Percentiles rank a stretch among this genome's conserved stretches.
Conservation (phyloP, 2,113 vertebrate species). For the Lophochroa leadbeateri region DNA sequence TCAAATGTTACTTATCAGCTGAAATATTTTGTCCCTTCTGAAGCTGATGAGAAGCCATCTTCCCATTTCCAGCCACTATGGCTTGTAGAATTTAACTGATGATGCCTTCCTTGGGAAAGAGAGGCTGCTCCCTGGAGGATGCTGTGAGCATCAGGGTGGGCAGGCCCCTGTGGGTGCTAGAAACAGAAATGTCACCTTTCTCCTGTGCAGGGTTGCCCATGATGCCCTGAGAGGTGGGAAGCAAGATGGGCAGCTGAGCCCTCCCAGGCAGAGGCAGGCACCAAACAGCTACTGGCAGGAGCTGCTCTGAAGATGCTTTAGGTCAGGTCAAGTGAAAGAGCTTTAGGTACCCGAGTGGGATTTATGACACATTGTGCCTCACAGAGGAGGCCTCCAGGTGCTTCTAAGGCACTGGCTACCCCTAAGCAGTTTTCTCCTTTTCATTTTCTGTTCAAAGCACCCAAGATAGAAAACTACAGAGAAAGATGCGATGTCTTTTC, state of each 20-base stretch:
- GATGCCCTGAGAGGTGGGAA: background rate
- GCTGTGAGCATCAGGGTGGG: rapidly evolving
- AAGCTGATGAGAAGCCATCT: background rate
- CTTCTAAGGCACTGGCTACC: background rate
- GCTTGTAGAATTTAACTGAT: background rate
- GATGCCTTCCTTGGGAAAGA: background rate
- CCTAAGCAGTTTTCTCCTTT: background rate
- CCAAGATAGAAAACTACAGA: background rate
- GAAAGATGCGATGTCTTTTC: background rate
- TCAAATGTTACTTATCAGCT: background rate
- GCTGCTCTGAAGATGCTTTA: background rate
- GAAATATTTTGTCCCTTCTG: background rate
- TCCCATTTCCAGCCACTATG: background rate
- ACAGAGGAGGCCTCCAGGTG: background rate
- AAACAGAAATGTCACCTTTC: background rate
- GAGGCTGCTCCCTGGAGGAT: background rate
- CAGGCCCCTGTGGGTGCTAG: background rate
- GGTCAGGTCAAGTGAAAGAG: background rate
- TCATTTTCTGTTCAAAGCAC: background rate
- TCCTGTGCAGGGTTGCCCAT: background rate
- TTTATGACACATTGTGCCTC: background rate
- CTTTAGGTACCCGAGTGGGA: rapidly evolving
- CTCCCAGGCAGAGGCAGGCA: too few species aligned
- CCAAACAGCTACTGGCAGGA: background rate
- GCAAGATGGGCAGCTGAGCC: background rate